Evolutionary conservation across 92 coral and sea anemone species (phyloP).

Genomic region (Diadumene lineata): DNA sequence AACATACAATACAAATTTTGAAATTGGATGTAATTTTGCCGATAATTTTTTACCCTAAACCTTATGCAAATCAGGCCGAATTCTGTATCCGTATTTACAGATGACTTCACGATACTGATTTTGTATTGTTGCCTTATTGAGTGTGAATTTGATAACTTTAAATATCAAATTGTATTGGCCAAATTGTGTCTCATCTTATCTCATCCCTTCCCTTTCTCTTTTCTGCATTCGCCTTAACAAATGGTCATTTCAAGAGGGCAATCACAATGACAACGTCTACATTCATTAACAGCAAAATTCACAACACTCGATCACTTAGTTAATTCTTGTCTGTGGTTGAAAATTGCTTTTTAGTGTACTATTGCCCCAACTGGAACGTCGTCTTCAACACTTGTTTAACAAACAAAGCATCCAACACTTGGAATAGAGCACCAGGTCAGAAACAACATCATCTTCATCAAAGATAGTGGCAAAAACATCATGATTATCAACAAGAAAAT

Average conservation of each 20-base stretch:
- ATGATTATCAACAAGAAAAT: not conserved
- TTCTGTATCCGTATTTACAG: too few relatives aligned
- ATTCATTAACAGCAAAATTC: too few relatives aligned
- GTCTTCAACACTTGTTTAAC: conserved; percentile 37
- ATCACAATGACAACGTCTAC: too few relatives aligned
- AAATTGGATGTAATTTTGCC: too few relatives aligned
- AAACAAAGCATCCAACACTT: conserved; percentile 38
- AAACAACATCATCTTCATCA: not conserved
- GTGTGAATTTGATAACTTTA: too few relatives aligned
- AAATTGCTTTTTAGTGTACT: conserved; percentile 35
- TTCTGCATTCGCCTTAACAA: not conserved
- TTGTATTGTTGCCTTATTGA: too few relatives aligned
- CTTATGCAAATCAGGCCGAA: too few relatives aligned
- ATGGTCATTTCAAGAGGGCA: not conserved
- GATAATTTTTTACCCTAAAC: too few relatives aligned
- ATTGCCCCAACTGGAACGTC: conserved; percentile 59
- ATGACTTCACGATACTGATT: too few relatives aligned
- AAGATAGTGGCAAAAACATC: not conserved
- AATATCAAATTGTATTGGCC: not conserved
- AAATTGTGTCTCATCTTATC: not conserved
- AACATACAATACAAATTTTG: too few relatives aligned
- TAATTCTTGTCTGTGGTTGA: not conserved
- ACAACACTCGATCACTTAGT: too few relatives aligned
- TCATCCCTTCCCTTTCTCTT: not conserved
- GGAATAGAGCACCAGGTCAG: conserved; percentile 54